A percentile compares a stretch with the other conserved stretches of the same genome.
Conservation (phyloP, 2,113 vertebrate genomes). For the Ursus arctos region DNA sequence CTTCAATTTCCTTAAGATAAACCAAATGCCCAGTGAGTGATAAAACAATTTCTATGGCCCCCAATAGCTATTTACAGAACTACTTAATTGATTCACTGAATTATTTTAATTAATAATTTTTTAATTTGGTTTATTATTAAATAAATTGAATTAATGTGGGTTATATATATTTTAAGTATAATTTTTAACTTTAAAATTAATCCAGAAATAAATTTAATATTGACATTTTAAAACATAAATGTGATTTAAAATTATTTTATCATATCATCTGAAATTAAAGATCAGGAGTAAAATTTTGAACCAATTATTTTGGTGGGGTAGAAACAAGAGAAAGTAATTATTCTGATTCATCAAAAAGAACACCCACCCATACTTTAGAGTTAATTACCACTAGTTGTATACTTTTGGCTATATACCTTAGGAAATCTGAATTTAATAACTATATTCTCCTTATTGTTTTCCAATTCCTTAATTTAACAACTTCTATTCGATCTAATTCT, state of each 20-base stretch:
- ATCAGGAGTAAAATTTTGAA: neutral
- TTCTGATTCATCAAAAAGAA: constrained; percentile 23
- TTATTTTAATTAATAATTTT: neutral
- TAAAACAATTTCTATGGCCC: neutral
- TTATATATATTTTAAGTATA: neutral
- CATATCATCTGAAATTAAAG: neutral
- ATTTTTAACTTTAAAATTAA: constrained; percentile 59
- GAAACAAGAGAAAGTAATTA: neutral
- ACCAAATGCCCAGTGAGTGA: neutral
- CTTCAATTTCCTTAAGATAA: constrained; percentile 22
- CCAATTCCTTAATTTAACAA: constrained; percentile 45
- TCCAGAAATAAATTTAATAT: constrained; percentile 50
- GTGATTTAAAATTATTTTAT: constrained; percentile 56
- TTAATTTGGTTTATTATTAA: neutral
- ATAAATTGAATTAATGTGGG: neutral
- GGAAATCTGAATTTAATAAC: constrained; percentile 41
- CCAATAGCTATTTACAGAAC: neutral
- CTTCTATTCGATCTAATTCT: constrained; percentile 30
- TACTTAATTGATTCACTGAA: neutral
- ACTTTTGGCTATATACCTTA: neutral
- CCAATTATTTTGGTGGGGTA: neutral
- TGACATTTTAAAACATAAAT: constrained; percentile 27
- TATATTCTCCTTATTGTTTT: constrained; percentile 15
- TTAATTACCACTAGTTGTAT: constrained; percentile 25
- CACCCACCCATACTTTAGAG: neutral